Evolutionary conservation across 2,888 invertebrate species (phyloP), one percentile per base, ranked within the genome.

Genomic region (Lithophane semibrunnea): DNA sequence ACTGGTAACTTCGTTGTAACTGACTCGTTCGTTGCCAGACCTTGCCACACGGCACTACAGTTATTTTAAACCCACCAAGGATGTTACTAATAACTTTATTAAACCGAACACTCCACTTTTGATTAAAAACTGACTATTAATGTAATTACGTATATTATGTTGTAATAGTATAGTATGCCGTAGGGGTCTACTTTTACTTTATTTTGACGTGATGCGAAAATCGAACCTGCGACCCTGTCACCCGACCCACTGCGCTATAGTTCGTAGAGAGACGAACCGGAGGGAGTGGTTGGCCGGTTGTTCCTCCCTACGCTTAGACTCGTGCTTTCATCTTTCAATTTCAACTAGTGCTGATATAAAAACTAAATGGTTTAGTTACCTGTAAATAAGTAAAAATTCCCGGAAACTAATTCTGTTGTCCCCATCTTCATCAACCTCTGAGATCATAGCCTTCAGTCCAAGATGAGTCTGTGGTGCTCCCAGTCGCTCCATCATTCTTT

Each of bases 391-490:
- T 83, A 98, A 94, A 91, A 98, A 98, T 95, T 99, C 99, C 91
- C 99, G 97, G 94, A 99, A 99, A 89, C 98, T 99, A 89, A 99
- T 98, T 92, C 98, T 98, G 82, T 98, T 98, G 93, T 99, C 99
- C 60, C 97, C 97, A 92, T 99, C 99, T 92, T 98, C 99, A 92
- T 99, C 99, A 8, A 99, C 98, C 94, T 99, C 99, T 82, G 98
- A 97, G 91, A 99, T 99, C 99, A 99, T 99, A 58, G 98, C 98
- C 94, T 99, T 99, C 47, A 99, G 97, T 0, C 99, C 99, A 73
- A 99, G 97, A 95, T 99, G 99, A 0, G 99, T 99, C 95, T 99
- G 99, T 21, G 99, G 99, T 3, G 99, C 99, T 16, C 99, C 99
- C 75, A 99, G 96, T 81, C 98, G 98, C 95, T 99, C 99, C 99